phyloP scores from a whole-genome alignment of 2,888 invertebrate species.

The Standfussiana lucernea region DNA sequence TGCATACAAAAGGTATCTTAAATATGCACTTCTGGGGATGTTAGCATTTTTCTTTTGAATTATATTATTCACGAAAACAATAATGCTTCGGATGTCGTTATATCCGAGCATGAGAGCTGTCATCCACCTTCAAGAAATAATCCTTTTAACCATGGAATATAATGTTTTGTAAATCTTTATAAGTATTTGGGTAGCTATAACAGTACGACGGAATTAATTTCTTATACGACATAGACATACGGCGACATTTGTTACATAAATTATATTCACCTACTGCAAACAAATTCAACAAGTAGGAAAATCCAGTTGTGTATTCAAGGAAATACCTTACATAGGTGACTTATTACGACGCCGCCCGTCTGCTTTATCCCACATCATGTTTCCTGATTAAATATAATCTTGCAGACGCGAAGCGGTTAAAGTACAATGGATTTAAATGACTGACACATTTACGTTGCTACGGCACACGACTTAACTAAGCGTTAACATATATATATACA shows the following conservation, averaged over 20 bases:
- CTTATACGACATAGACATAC: neutral
- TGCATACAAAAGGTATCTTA: neutral
- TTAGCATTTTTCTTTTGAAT: neutral
- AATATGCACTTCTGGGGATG: neutral
- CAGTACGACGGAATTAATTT: neutral
- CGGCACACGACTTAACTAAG: slow-evolving; percentile 39
- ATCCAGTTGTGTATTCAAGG: slow-evolving; percentile 22
- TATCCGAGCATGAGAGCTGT: neutral
- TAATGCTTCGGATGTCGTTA: neutral
- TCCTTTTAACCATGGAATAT: neutral
- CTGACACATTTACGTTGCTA: slow-evolving; percentile 58
- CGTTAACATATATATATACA: slow-evolving; percentile 38
- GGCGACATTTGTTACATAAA: neutral
- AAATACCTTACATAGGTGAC: slow-evolving; percentile 47
- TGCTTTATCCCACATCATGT: slow-evolving; percentile 70
- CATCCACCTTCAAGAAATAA: neutral
- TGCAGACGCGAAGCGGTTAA: slow-evolving; percentile 69
- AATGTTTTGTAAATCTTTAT: neutral
- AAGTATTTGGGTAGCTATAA: neutral
- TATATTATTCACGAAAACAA: neutral
- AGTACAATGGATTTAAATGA: slow-evolving; percentile 75
- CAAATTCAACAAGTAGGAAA: slow-evolving; percentile 57
- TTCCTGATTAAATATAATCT: slow-evolving; percentile 78
- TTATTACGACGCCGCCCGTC: slow-evolving; percentile 55
- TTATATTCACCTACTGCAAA: neutral